These are phyloP conservation scores for Thumatha senex DNA, from an alignment of 2,888 invertebrate species.

Conservation along the genomic window DNA sequence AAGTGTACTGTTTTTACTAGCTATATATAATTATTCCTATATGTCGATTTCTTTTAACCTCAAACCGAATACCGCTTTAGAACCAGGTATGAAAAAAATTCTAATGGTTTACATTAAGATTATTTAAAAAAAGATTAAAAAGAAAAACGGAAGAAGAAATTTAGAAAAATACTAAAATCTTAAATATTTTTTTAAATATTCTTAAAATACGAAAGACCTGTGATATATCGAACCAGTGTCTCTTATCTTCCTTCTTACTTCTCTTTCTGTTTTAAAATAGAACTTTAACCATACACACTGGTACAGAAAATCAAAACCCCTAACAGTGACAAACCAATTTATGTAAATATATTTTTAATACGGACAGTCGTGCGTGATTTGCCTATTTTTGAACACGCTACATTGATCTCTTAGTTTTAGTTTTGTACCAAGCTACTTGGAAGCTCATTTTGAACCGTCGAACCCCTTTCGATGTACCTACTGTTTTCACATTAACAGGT, in stretches of 20 bases:
- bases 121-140: too few relatives aligned
- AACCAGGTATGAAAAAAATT: too few relatives aligned
- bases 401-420: conserved; percentile 53
- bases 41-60: too few relatives aligned
- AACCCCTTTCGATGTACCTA: conserved; percentile 1
- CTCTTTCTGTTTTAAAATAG: too few relatives aligned
- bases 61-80: too few relatives aligned
- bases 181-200: too few relatives aligned
- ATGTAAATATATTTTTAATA: conserved; percentile 37
- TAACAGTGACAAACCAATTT: conserved; percentile 24
- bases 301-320: conserved; percentile 28
- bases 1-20: too few relatives aligned
- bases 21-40: too few relatives aligned
- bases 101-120: too few relatives aligned
- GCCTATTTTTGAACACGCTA: conserved; percentile 54
- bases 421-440: conserved; percentile 33
- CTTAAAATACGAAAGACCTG: not conserved
- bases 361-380: conserved; percentile 47
- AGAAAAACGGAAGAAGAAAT: too few relatives aligned
- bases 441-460: conserved; percentile 17
- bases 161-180: too few relatives aligned
- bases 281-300: conserved; percentile 12
- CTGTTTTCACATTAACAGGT: not conserved
- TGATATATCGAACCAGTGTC: not conserved
- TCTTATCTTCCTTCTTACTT: too few relatives aligned